These are phyloP conservation scores for Tachysurus vachellii DNA, from an alignment of 2,113 vertebrate species.

Conservation along the genomic window DNA sequence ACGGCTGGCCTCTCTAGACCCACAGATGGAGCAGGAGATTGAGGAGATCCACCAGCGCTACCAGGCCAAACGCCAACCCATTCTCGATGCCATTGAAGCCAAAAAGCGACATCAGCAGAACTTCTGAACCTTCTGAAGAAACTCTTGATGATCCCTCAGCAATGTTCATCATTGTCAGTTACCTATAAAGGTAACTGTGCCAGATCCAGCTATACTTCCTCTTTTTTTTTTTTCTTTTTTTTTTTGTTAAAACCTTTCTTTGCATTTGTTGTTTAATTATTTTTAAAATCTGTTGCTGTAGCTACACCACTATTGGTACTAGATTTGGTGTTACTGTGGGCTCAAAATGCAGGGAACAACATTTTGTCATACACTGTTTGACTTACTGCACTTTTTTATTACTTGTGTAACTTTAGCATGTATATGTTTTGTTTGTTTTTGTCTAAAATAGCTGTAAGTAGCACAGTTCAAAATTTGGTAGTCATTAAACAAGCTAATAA, in stretches of 20 bases:
- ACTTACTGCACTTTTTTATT: slow-evolving; percentile 23
- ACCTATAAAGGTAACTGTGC: slow-evolving; percentile 36
- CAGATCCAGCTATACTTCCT: neutral
- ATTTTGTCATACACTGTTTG: slow-evolving; percentile 27
- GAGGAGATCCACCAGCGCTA: slow-evolving; percentile 96
- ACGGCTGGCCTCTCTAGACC: slow-evolving; percentile 91
- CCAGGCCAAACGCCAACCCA: slow-evolving; percentile 94
- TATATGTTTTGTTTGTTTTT: neutral
- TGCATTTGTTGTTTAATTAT: slow-evolving; percentile 24
- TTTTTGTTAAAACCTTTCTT: neutral
- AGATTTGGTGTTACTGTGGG: slow-evolving; percentile 19
- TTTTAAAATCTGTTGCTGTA: slow-evolving; percentile 36
- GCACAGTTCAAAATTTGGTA: neutral
- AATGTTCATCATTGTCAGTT: slow-evolving; percentile 1
- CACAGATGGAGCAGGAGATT: slow-evolving; percentile 98
- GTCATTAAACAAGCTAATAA: slow-evolving; percentile 6
- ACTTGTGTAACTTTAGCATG: neutral
- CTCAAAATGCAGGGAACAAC: slow-evolving; percentile 22
- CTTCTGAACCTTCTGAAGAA: slow-evolving; percentile 81
- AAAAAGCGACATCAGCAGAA: slow-evolving; percentile 97
- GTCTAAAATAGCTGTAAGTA: neutral
- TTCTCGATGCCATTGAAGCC: slow-evolving; percentile 96
- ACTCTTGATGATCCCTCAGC: neutral
- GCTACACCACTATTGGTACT: slow-evolving; percentile 42
- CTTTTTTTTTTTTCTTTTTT: neutral